Base-by-base conservation (phyloP, 1,140 invertebrate species). In the Dufourea novaeangliae region DNA sequence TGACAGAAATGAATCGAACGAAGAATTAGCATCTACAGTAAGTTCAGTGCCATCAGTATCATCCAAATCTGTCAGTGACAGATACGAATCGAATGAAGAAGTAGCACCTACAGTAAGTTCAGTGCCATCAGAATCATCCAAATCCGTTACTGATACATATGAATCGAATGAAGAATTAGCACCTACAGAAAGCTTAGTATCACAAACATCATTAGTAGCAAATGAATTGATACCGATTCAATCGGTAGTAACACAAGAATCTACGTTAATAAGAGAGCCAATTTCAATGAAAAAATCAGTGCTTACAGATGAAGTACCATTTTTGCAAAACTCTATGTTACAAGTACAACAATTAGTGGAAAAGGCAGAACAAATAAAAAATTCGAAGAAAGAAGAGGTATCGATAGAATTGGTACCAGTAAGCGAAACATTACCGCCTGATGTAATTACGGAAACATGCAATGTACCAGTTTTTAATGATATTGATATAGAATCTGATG, bases 401-500 rank as follows among this genome's bases (percentile, higher is more conserved):
- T 12, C 34, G 27, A 5, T 1, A 27, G 7, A 63, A 34, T 4
- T n/a, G 1, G 27, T 34, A 71, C 11, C 32, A 12, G 11, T 29
- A 12, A 17, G 7, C 11, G 32, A 63, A 50, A 14, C 14, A 25
- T 14, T 20, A 63, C 6, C 12, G 12, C 27, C 61, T 25, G 20
- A 52, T 3, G 17, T 2, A 25, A 10, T 41, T 34, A n/a, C 0
- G 1, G 32, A 67, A 10, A 46, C 7, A 17, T 10, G 39, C 0
- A 11, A 0, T 64, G 25, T 37, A 32, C 64, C 32, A 8, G 22
- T 83, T 27, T 79, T 83, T 4, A 72, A 87, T 63, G 87, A 87
- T 50, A 12, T 59, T 11, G 66, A 81, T 76, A 1, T 80, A 54
- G 54, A 78, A 39, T 67, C 34, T 14, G 80, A 87, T 34, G 50